phyloP scores from a whole-genome alignment of 2,113 vertebrate genomes.

The Centropus unirufus region DNA sequence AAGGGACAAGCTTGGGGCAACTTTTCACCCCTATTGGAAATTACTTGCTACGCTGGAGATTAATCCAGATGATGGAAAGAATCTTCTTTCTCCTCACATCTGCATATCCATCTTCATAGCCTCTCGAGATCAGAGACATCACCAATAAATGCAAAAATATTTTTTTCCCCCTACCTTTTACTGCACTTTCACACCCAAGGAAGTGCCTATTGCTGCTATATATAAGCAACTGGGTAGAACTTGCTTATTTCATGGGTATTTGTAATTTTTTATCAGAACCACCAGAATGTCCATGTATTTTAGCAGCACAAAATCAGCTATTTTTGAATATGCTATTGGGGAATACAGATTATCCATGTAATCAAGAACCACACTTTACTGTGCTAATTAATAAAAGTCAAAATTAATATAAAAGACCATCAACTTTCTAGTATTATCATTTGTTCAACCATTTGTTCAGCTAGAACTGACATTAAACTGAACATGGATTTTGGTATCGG shows the following conservation, averaged over 20 bases:
- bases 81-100: slow-evolving; percentile 56
- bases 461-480: neutral
- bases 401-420: neutral
- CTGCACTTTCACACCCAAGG: slow-evolving; percentile 45
- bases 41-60: slow-evolving; percentile 66
- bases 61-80: slow-evolving; percentile 54
- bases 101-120: slow-evolving; percentile 65
- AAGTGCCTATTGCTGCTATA: slow-evolving; percentile 9
- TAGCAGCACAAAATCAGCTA: neutral
- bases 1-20: slow-evolving; percentile 15
- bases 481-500: neutral
- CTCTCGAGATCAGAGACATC: slow-evolving; percentile 64
- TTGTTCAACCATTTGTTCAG: neutral
- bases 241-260: slow-evolving; percentile 25
- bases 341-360: neutral
- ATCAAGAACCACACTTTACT: neutral
- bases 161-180: slow-evolving; percentile 51
- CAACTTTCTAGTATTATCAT: neutral
- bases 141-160: slow-evolving; percentile 62
- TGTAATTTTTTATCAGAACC: slow-evolving; percentile 31
- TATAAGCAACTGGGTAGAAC: neutral
- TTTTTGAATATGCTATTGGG: neutral
- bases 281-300: slow-evolving; percentile 4
- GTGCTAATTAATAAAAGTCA: neutral
- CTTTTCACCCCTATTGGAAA: slow-evolving; percentile 43